A percentile compares a stretch with the other conserved stretches of the same genome.
Evolutionary conservation across 2,888 invertebrate species (phyloP).

Genomic region (Entomobrya proxima): DNA sequence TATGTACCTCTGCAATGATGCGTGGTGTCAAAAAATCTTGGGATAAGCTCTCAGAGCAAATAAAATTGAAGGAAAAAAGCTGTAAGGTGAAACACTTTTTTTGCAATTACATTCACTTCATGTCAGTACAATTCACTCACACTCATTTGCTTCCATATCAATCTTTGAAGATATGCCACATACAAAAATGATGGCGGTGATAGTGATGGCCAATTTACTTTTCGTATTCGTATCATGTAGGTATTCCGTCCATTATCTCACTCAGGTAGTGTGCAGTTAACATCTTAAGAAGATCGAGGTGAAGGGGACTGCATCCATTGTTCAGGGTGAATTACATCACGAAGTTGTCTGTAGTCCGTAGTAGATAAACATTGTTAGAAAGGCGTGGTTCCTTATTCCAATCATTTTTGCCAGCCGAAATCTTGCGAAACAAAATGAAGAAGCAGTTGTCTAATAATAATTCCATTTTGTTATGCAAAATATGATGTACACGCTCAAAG

Average conservation of each 20-base stretch:
- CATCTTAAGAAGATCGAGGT: slow-evolving; percentile 60
- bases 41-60: no score
- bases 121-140: no score
- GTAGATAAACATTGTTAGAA: no score
- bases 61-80: no score
- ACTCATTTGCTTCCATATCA: no score
- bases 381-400: slow-evolving; percentile 56
- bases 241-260: background rate
- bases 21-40: no score
- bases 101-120: no score
- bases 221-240: no score
- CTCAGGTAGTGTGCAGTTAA: background rate
- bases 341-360: slow-evolving; percentile 54
- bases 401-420: background rate
- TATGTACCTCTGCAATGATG: no score
- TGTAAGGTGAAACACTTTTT: no score
- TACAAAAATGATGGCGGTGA: no score
- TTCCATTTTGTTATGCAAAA: background rate
- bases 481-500: background rate
- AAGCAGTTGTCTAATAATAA: background rate
- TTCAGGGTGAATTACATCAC: slow-evolving; percentile 65
- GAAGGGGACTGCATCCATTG: slow-evolving; percentile 57
- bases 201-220: background rate
- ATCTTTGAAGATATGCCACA: no score
- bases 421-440: background rate